Conservation (phyloP, 53 echinoderm and acorn worm species). For the Antedon mediterranea region DNA sequence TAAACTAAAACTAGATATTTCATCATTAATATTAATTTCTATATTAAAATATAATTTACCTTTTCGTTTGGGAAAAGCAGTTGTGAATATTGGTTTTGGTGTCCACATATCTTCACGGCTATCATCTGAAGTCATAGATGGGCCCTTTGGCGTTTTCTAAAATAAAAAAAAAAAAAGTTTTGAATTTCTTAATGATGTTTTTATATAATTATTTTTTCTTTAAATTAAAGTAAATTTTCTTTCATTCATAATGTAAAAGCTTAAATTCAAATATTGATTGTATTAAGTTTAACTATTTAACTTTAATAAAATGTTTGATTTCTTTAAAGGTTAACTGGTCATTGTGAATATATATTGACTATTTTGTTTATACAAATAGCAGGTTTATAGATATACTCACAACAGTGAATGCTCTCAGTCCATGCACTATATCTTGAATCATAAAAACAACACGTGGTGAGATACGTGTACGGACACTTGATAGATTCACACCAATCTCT, state of each 20-base stretch:
- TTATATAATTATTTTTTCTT: too few relatives aligned
- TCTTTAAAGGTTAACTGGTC: too few relatives aligned
- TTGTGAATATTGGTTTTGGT: slow-evolving; percentile 88
- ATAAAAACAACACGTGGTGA: slow-evolving; percentile 72
- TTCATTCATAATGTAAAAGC: too few relatives aligned
- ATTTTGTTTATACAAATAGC: too few relatives aligned
- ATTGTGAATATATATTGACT: too few relatives aligned
- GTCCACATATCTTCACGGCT: slow-evolving; percentile 82
- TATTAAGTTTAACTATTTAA: too few relatives aligned
- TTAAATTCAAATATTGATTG: too few relatives aligned
- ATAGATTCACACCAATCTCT: slow-evolving; percentile 52
- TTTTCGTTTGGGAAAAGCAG: slow-evolving; percentile 81
- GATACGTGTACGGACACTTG: slow-evolving; percentile 57
- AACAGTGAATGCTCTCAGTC: slow-evolving; percentile 65
- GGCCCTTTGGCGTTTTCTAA: not conserved
- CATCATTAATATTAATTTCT: too few relatives aligned
- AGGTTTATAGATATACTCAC: slow-evolving; percentile 17
- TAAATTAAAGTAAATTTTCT: too few relatives aligned
- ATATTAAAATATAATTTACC: slow-evolving; percentile 15
- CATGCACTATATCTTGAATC: slow-evolving; percentile 53
- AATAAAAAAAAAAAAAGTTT: not conserved
- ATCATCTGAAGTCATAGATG: slow-evolving; percentile 16
- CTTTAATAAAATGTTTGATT: too few relatives aligned
- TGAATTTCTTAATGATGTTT: too few relatives aligned
- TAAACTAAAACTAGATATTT: too few relatives aligned